phyloP scores from a whole-genome alignment of 2,797 vertebrate species.

The Distichodus sexfasciatus region DNA sequence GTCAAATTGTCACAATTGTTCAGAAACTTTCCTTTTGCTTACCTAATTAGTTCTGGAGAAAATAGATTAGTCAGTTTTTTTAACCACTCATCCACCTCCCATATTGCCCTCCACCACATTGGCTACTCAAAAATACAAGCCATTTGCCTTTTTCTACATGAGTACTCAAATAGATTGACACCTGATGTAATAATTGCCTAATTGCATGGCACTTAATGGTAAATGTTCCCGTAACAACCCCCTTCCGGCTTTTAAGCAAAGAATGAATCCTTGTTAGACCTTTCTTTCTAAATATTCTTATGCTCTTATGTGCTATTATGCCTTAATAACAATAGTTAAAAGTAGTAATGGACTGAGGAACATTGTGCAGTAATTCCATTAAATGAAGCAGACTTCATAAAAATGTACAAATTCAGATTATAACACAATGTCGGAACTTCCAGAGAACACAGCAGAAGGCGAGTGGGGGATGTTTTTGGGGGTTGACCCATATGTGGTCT shows the following conservation, averaged over 20 bases:
- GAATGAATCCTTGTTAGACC: background rate
- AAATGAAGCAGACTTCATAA: background rate
- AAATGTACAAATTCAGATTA: background rate
- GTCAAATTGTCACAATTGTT: too few species aligned
- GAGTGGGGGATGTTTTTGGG: too few species aligned
- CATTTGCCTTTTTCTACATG: background rate
- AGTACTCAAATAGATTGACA: conserved; percentile 10
- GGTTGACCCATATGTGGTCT: too few species aligned
- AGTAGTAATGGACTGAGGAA: background rate
- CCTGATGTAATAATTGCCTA: conserved; percentile 10
- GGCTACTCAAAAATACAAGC: too few species aligned
- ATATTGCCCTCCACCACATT: background rate
- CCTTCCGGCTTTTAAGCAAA: conserved; percentile 7
- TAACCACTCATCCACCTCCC: background rate
- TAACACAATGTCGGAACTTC: too few species aligned
- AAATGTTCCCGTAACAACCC: background rate
- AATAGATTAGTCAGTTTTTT: background rate
- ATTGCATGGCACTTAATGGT: conserved; percentile 11
- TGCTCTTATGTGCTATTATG: background rate
- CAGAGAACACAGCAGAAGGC: too few species aligned
- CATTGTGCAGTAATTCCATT: background rate
- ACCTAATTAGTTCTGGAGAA: too few species aligned
- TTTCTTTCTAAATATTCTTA: background rate
- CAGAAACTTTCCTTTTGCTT: too few species aligned
- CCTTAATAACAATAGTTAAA: background rate